A percentile compares a stretch with the other conserved stretches of the same genome.
phyloP scores from a whole-genome alignment of 2,113 vertebrate species.

The Notothenia coriiceps region DNA sequence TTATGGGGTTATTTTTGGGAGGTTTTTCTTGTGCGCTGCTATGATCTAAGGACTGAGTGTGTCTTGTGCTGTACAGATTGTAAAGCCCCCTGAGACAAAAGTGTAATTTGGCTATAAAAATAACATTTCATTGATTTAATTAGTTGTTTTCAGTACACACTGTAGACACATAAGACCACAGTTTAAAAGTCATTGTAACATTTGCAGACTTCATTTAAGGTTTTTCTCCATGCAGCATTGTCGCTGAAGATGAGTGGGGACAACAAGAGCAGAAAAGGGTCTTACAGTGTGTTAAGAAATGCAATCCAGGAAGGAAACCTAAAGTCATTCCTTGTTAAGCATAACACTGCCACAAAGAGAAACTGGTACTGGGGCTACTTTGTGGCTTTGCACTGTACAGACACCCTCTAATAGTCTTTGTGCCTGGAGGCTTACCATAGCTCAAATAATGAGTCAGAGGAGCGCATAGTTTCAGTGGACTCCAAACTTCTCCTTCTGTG shows the following conservation, averaged over 20 bases:
- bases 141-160: no score
- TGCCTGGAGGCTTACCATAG: slow-evolving; percentile 45
- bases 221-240: neutral
- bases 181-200: slow-evolving; percentile 6
- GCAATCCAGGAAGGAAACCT: neutral
- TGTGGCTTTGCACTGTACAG: slow-evolving; percentile 34
- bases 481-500: slow-evolving; percentile 8
- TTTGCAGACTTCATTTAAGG: neutral
- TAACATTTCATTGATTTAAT: no score
- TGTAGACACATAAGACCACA: neutral
- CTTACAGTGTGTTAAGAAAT: neutral
- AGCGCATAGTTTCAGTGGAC: slow-evolving; percentile 21
- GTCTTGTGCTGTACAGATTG: no score
- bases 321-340: slow-evolving; percentile 26
- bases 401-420: slow-evolving; percentile 34
- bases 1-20: no score
- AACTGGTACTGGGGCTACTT: slow-evolving; percentile 39
- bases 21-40: no score
- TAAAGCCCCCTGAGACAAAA: no score
- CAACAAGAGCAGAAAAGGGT: slow-evolving; percentile 3
- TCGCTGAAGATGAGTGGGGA: slow-evolving; percentile 3
- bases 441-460: slow-evolving; percentile 40
- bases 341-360: slow-evolving; percentile 3
- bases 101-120: no score
- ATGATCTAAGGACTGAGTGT: no score